These are phyloP conservation scores for Rhinoraja longicauda DNA, from an alignment of 2,797 vertebrate species.

Conservation along the genomic window DNA sequence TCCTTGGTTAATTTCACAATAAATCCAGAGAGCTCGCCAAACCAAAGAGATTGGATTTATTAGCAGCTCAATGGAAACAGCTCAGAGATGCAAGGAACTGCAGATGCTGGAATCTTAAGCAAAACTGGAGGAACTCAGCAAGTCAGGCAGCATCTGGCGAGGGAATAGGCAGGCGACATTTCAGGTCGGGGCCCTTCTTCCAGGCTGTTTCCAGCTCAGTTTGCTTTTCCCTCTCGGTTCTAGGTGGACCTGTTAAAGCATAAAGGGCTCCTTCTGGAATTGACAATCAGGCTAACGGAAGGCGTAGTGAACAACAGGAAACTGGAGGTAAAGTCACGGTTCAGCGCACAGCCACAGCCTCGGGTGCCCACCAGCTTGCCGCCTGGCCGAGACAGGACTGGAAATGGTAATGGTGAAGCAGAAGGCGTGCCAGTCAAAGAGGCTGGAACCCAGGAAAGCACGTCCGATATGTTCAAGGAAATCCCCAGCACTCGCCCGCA, in stretches of 20 bases:
- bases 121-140: no score
- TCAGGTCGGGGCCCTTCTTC: no score
- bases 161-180: no score
- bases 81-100: no score
- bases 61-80: neutral
- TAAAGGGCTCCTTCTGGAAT: constrained; percentile 70
- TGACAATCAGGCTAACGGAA: constrained; percentile 70
- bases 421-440: neutral
- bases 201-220: no score
- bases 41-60: neutral
- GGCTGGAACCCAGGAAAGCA: neutral
- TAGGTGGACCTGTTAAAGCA: constrained; percentile 81
- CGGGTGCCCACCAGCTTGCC: no score
- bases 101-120: no score
- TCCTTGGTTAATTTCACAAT: neutral
- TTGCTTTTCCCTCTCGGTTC: neutral
- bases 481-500: neutral
- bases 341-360: constrained; percentile 44
- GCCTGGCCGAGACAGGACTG: neutral
- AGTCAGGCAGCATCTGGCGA: no score
- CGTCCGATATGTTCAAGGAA: neutral
- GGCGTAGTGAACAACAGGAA: constrained; percentile 72
- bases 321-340: constrained; percentile 48
- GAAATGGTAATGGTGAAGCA: neutral
- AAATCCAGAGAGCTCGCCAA: neutral